A percentile compares a stretch with the other conserved stretches of the same genome.
These are phyloP conservation scores for Epirrhoe tristata DNA, from an alignment of 2,888 invertebrate genomes.

Conservation along the genomic window DNA sequence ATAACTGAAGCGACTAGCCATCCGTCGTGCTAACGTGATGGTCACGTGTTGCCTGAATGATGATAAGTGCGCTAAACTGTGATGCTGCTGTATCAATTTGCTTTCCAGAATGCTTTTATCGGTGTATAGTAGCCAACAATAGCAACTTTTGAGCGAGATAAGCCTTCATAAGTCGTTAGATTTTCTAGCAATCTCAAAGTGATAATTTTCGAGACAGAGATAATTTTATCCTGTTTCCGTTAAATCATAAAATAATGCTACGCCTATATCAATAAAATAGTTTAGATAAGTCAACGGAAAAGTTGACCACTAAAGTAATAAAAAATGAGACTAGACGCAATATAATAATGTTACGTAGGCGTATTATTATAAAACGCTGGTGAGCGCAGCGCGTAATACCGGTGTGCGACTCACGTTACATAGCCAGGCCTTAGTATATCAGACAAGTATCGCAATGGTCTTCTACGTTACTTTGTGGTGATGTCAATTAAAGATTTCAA, in stretches of 20 bases:
- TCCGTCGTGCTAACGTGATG: slow-evolving; percentile 35
- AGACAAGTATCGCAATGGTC: slow-evolving; percentile 14
- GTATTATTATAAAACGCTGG: slow-evolving; percentile 60
- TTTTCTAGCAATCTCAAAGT: neutral
- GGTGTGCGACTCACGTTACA: slow-evolving; percentile 67
- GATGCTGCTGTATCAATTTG: slow-evolving; percentile 11
- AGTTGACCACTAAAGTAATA: slow-evolving; percentile 38
- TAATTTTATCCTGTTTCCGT: neutral
- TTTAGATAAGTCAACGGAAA: slow-evolving; percentile 17
- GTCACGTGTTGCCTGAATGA: slow-evolving; percentile 16
- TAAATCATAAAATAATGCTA: slow-evolving; percentile 6
- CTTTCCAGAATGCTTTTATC: neutral
- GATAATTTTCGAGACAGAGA: neutral
- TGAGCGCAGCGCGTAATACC: slow-evolving; percentile 70
- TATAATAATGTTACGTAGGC: slow-evolving; percentile 45
- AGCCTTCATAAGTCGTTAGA: neutral
- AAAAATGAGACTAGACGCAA: slow-evolving; percentile 39
- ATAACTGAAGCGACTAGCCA: slow-evolving; percentile 31
- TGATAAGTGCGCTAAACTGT: slow-evolving; percentile 17
- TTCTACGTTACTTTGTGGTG: neutral
- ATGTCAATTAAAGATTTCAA: neutral
- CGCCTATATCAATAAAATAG: neutral
- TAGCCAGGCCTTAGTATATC: slow-evolving; percentile 30
- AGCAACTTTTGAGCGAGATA: neutral
- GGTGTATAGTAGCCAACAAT: neutral